Base-by-base conservation (phyloP, 2,797 vertebrate species). In the Nasua narica region DNA sequence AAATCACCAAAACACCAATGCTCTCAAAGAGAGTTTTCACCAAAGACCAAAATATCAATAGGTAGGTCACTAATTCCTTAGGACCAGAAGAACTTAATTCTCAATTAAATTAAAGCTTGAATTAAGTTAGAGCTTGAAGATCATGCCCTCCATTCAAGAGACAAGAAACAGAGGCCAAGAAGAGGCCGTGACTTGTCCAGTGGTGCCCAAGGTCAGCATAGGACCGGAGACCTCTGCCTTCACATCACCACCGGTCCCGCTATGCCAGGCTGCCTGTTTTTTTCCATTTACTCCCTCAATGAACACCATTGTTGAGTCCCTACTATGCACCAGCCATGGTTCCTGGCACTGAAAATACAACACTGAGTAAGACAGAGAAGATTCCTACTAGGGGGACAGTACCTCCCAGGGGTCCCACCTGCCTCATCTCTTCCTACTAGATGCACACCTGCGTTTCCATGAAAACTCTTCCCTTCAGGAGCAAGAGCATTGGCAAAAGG, bases 351-450 rank as follows among this genome's bases (percentile, higher is more conserved):
- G 46, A 23, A 13, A 9, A 40, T 8, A 35, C 6, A 27, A 12
- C 25, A 18, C 3, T 8, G 37, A 48, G 5, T 32, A 48, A 60
- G 25, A 60, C 7, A 6, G 58, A 27, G 21, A 5, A 58, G 48
- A 19, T 15, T 52, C 56, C 50, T 12, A 5, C 60, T 25, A 43
- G 14, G 4, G 14, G 60, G 23, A 5, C 0, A 0, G 19, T 27
- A 37, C 32, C 4, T 46, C 37, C 50, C 50, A 46, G 8, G 40
- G 29, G 19, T 40, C 40, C 21, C 48, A 35, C 11, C 12, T 4
- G 27, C 21, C 60, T 7, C 1, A 0, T 9, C 0, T 29, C 18
- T 21, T 60, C 32, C 60, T n/a, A 5, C 0, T 40, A 70, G 40
- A 78, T 7, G 32, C 58, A 76, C 1, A 7, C 10, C 25, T 3